Evolutionary conservation across 37 sponge, comb jelly and placozoan species (phyloP).

Genomic region (Beroe ovata): DNA sequence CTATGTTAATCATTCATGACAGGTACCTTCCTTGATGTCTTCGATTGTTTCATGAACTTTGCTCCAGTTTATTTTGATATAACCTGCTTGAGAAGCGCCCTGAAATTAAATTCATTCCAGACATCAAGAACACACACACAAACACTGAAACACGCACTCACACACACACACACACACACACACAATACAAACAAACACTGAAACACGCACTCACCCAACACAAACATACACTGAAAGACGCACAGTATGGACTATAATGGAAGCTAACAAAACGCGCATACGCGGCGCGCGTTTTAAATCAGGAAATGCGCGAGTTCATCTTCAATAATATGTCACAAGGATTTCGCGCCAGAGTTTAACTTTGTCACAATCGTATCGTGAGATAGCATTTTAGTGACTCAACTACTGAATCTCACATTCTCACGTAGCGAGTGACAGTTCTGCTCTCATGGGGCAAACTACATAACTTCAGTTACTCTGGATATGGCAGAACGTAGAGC

Average conservation of each 20-base stretch:
- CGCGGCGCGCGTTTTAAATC: neutral
- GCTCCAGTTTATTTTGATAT: slow-evolving; percentile 58
- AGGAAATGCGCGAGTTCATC: neutral
- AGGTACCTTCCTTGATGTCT: slow-evolving; percentile 64
- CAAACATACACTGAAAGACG: neutral
- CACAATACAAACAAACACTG: neutral
- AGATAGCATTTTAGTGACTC: no score
- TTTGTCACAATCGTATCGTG: no score
- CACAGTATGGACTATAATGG: neutral
- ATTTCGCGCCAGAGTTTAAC: neutral
- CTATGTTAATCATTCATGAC: no score
- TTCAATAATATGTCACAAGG: neutral
- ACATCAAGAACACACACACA: neutral
- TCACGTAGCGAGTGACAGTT: no score
- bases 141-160: neutral
- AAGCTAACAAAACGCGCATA: neutral
- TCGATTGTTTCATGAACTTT: slow-evolving; percentile 52
- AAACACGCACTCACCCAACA: neutral
- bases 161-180: neutral
- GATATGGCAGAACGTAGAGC: no score
- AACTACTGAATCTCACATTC: no score
- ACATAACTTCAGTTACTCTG: no score
- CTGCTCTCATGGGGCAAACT: no score
- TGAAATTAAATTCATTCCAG: neutral
- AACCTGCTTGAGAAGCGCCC: slow-evolving; percentile 58